phyloP scores from a whole-genome alignment of 2,888 invertebrate species.

The Caenorhabditis imperialis region DNA sequence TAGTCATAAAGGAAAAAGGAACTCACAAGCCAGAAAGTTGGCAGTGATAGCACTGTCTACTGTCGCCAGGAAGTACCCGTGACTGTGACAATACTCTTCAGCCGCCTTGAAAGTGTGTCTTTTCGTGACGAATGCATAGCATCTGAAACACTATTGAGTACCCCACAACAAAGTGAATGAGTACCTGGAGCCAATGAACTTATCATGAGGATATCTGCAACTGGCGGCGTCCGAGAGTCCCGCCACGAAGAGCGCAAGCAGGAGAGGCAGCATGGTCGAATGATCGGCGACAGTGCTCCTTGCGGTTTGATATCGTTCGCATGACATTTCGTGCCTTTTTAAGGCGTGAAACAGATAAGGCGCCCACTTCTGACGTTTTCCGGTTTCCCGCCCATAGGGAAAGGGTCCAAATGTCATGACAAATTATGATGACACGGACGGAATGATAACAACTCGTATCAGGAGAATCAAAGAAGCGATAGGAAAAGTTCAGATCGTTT shows the following conservation, averaged over 20 bases:
- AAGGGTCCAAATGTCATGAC: slow-evolving; percentile 28
- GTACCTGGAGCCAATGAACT: slow-evolving; percentile 31
- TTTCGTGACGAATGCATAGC: slow-evolving; percentile 41
- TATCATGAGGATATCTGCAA: slow-evolving; percentile 36
- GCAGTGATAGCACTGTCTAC: slow-evolving; percentile 32
- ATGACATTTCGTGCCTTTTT: slow-evolving; percentile 32
- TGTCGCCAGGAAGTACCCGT: slow-evolving; percentile 34
- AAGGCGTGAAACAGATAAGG: slow-evolving; percentile 15
- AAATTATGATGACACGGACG: no score
- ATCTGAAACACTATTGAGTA: slow-evolving; percentile 14
- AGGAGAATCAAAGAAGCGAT: no score
- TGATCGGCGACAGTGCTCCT: slow-evolving; percentile 7
- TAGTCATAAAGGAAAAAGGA: background rate
- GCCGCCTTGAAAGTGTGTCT: slow-evolving; percentile 24
- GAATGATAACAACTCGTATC: no score
- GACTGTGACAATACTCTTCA: slow-evolving; percentile 39
- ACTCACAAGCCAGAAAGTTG: slow-evolving; percentile 43
- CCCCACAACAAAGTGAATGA: background rate
- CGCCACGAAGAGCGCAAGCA: slow-evolving; percentile 1
- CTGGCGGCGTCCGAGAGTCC: slow-evolving; percentile 21
- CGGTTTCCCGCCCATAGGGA: slow-evolving; percentile 20
- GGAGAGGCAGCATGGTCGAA: slow-evolving; percentile 11
- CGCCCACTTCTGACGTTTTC: slow-evolving; percentile 1
- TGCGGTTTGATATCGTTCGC: slow-evolving; percentile 32
- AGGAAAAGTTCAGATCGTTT: no score